phyloP scores from a whole-genome alignment of 1,140 invertebrate genomes.

The Palaemon carinicauda region DNA sequence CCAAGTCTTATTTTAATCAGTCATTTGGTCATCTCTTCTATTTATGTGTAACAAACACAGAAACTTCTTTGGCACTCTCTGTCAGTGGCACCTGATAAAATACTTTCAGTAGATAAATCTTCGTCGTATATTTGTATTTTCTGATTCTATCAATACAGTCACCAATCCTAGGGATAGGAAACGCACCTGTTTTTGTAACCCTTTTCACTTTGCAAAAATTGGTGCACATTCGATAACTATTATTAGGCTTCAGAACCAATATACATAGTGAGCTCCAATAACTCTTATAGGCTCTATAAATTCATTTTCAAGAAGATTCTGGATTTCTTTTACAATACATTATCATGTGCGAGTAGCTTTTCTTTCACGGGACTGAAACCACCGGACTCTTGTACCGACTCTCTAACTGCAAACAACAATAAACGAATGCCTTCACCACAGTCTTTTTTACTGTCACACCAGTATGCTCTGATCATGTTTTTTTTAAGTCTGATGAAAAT shows the following conservation, averaged over 20 bases:
- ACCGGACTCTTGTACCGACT: neutral
- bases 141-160: slow-evolving; percentile 9
- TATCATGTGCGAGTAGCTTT: too few relatives aligned
- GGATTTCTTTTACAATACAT: slow-evolving; percentile 4
- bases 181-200: neutral
- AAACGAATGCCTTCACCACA: slow-evolving; percentile 10
- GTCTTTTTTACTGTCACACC: neutral
- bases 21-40: too few relatives aligned
- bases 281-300: neutral
- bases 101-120: neutral
- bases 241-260: neutral
- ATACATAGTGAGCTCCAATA: neutral
- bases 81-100: slow-evolving; percentile 7
- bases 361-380: slow-evolving; percentile 3
- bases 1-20: too few relatives aligned
- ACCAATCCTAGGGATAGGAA: neutral
- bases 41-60: neutral
- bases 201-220: neutral
- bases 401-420: slow-evolving; percentile 11
- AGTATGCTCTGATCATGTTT: slow-evolving; percentile 8
- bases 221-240: neutral
- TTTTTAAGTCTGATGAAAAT: slow-evolving; percentile 15
- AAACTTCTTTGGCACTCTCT: neutral
- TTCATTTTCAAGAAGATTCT: neutral
- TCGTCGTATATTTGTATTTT: neutral